A percentile compares a stretch with the other conserved stretches of the same genome.
Conservation (phyloP, 2,797 vertebrate species). For the Microctenopoma stevenorrisi region DNA sequence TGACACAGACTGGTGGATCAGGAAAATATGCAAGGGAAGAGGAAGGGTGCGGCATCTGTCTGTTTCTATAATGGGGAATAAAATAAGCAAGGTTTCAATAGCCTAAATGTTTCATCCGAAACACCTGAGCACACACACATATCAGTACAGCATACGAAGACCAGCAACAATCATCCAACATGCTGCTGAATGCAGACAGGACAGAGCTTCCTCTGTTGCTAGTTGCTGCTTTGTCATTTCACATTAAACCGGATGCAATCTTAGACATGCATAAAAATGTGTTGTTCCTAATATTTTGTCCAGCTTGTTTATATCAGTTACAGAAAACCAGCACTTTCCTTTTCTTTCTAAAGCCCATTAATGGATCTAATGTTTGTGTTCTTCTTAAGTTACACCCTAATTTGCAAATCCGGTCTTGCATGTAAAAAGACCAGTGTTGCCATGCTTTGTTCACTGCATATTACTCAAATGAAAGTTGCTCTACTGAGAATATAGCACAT, state of each 20-base stretch:
- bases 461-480: slow-evolving; percentile 1
- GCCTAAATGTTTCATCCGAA: background rate
- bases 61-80: slow-evolving; percentile 51
- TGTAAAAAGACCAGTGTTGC: background rate
- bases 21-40: slow-evolving; percentile 59
- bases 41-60: slow-evolving; percentile 60
- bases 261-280: background rate
- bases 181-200: background rate
- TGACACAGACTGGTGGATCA: slow-evolving; percentile 46
- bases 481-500: slow-evolving; percentile 6
- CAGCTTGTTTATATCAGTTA: background rate
- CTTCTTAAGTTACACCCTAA: background rate
- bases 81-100: background rate
- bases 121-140: background rate
- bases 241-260: background rate
- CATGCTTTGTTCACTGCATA: background rate
- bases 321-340: background rate
- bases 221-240: background rate
- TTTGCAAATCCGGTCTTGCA: background rate
- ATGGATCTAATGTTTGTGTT: background rate
- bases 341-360: no score
- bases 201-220: background rate
- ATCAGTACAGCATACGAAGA: background rate
- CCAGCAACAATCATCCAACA: background rate
- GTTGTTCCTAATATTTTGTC: background rate